Evolutionary conservation across 2,113 vertebrate genomes (phyloP), one percentile per base, ranked within the genome.

Genomic region (Chinchilla lanigera): DNA sequence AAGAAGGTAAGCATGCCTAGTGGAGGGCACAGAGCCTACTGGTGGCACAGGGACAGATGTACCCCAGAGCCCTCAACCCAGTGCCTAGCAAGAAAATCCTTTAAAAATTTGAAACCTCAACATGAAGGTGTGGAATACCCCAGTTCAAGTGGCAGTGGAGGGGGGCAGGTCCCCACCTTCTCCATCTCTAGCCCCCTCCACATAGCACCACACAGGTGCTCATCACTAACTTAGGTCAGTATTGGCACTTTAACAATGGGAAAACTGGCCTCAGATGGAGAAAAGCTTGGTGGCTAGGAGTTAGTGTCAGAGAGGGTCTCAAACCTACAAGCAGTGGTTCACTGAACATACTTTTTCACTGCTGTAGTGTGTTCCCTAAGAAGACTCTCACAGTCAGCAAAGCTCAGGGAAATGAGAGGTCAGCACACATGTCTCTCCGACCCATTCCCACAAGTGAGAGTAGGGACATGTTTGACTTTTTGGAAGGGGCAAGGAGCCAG

Each of bases 1-100:
- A 60, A 1, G 14, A 63, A 50, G 22, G 35, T 0, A 24, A 50
- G 14, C 8, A 24, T 28, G 5, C 0, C 0, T 7, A 30, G 10
- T 0, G 33, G 78, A 81, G 61, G 77, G 33, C 7, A 41, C 7
- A 41, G 52, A 93, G 47, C 26, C 1, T 14, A 19, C 1, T 1
- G 28, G 58, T 28, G 44, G 33, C 0, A 5, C 41, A 38, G 65
- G 13, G n/a, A 69, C 7, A 10, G 5, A 7, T 67, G 4, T 38
- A 17, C 0, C 19, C 38, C 8, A 20, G 30, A 54, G 90, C 12
- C 30, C 7, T 16, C 19, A 11, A 1, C 69, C 9, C 4, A n/a
- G 35, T 9, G 50, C 2, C 61, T 44, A 84, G 90, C 84, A 30
- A 35, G 2, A 69, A 44, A 52, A 35, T 11, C 30, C 63, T 20